Base-by-base conservation (phyloP, 2,113 vertebrate genomes). In the Poeciliopsis occidentalis region DNA sequence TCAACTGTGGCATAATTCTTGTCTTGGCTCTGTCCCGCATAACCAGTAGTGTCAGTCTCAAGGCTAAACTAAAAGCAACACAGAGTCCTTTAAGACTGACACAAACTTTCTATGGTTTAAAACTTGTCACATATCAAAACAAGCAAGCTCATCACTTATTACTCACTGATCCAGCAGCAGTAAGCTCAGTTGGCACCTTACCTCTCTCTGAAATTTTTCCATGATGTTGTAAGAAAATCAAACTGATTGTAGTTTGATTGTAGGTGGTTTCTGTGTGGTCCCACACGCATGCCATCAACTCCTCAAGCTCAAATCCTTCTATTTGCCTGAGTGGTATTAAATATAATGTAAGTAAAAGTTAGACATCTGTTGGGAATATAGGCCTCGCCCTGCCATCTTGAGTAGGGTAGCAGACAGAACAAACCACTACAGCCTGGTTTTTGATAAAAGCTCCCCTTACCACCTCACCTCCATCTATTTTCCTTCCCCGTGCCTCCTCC, bases 371-470 rank as follows among this genome's bases (percentile, higher is more conserved):
- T 57, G 51, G 51, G 17, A 47, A 57, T 11, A 7, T 57, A 24
- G 51, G 47, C 17, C 47, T 51, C 6, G 17, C 8, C 2, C 4
- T 22, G 19, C 24, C 6, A 57, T 57, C 22, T 57, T 57, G 30
- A 37, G 73, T n/a, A 32, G 63, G 67, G 51, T 71, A n/a, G 64
- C 75, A 73, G 80, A 27, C 79, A 68, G 71, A 78, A 30, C 68
- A 60, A 73, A 31, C 39, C 75, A 78, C 80, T 69, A 39, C 73
- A 78, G 86, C 78, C 76, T 60, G 71, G 79, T 88, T 78, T 92
- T 90, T 91, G 87, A 92, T 92, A 90, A 91, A 92, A 73, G 64
- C 72, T 79, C 79, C 79, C 70, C 44, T 83, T 82, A 31, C 71
- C 68, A n/a, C 81, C 37, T 77, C 80, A 51, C 78, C 84, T 61